Evolutionary conservation across 2,888 invertebrate species (phyloP), one percentile per base, ranked within the genome.

Genomic region (Opisthograptis luteolata): DNA sequence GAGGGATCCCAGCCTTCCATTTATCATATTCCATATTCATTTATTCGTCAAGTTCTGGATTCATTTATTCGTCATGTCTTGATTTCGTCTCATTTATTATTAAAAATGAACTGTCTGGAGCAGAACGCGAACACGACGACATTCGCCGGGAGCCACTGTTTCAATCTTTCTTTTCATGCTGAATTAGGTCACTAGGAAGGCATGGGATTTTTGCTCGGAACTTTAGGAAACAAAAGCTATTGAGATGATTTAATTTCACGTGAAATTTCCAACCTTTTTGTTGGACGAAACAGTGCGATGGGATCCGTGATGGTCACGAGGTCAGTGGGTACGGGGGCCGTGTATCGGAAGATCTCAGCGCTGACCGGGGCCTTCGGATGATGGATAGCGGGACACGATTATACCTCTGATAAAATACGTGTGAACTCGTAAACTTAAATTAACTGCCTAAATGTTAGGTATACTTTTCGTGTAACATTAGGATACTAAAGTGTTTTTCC

Each of bases 71-170:
- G 90, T 90, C 91, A 88, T 87, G 88, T 90, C 90, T 90, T 91
- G 91, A 91, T 91, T 91, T 91, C 91, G 84, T 89, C 89, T 90
- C 91, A 91, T 91, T 91, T 91, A 90, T 90, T 91, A 91, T 91
- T 91, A 91, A 91, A 91, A 91, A 91, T 91, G 91, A 91, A 88
- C 90, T 91, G 91, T 91, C 91, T 82, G 70, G 68, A 83, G 77
- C 91, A 91, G 87, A 81, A 73, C 73, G 79, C 70, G 81, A 76
- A 76, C 71, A 51, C 40, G 44, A 81, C 77, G 81, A 83, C 84
- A 77, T 79, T 78, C 78, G 81, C 78, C 79, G 70, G 72, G 75
- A 81, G 85, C 86, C 81, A 87, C 86, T 83, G 87, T 87, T 90
- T 85, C 87, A 85, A 88, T 86, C 87, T 87, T 75, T 73, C 78